phyloP scores from a whole-genome alignment of 1,140 invertebrate genomes.

The Sminthurinus signatus region DNA sequence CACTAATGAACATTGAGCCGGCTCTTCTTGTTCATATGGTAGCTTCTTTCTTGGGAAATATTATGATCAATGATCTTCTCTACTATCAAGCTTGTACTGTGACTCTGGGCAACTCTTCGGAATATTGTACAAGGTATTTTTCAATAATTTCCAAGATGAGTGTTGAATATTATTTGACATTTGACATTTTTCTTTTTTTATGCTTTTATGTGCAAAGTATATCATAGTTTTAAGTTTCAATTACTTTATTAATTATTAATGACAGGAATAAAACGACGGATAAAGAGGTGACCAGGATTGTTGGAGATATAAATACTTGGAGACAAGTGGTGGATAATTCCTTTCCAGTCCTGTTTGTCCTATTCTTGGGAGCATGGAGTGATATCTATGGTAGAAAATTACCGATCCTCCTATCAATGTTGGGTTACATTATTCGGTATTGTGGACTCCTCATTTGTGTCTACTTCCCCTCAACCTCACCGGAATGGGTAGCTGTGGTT shows the following conservation, averaged over 20 bases:
- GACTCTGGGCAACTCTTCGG: slow-evolving; percentile 61
- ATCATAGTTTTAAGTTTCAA: background rate
- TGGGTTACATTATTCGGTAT: slow-evolving; percentile 69
- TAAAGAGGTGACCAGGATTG: slow-evolving; percentile 30
- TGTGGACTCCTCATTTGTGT: slow-evolving; percentile 70
- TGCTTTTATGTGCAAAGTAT: too few species aligned
- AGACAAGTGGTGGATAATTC: slow-evolving; percentile 37
- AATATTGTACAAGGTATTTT: slow-evolving; percentile 55
- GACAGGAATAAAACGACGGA: background rate
- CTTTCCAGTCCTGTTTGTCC: slow-evolving; percentile 38
- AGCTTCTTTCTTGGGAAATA: slow-evolving; percentile 36
- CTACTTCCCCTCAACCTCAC: slow-evolving; percentile 49
- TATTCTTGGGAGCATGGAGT: slow-evolving; percentile 43
- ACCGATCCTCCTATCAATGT: slow-evolving; percentile 72
- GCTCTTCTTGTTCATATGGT: slow-evolving; percentile 22
- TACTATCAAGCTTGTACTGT: slow-evolving; percentile 76
- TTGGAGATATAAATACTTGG: slow-evolving; percentile 41
- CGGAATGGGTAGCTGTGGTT: slow-evolving; percentile 42
- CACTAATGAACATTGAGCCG: slow-evolving; percentile 16
- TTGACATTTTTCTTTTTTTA: background rate
- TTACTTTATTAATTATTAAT: background rate
- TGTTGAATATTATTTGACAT: background rate
- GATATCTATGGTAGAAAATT: slow-evolving; percentile 54
- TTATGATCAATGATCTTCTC: slow-evolving; percentile 54
- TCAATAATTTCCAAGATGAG: background rate